These are phyloP conservation scores for Macroramphosus scolopax DNA, from an alignment of 2,797 vertebrate species.

Conservation along the genomic window DNA sequence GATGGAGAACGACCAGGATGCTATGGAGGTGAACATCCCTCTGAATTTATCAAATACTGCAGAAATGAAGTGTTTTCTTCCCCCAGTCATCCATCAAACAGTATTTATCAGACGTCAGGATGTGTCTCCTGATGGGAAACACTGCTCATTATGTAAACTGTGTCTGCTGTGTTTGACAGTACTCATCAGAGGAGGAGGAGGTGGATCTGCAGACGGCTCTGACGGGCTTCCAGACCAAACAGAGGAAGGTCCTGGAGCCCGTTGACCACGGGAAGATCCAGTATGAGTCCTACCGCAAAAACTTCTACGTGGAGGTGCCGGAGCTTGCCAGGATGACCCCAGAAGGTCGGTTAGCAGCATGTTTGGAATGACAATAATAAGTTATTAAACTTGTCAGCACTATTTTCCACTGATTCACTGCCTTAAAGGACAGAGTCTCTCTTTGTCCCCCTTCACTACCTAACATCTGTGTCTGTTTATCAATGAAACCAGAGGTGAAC, in stretches of 20 bases:
- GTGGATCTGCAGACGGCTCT: constrained; percentile 96
- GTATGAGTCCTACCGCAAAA: constrained; percentile 93
- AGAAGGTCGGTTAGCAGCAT: constrained; percentile 80
- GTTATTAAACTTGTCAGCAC: too few relatives aligned
- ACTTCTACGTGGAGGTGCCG: constrained; percentile 98
- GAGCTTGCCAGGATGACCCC: constrained; percentile 91
- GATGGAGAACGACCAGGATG: constrained; percentile 99
- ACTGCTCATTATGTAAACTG: background rate
- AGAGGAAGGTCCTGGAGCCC: constrained; percentile 94
- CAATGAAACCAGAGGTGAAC: constrained; percentile 82
- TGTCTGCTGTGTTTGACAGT: constrained; percentile 71
- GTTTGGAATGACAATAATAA: background rate
- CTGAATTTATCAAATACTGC: too few relatives aligned
- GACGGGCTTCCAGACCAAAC: constrained; percentile 97
- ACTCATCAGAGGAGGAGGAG: constrained; percentile 98
- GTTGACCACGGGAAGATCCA: constrained; percentile 98
- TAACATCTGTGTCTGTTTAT: constrained; percentile 1
- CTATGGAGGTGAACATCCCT: constrained; percentile 88
- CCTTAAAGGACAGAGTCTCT: too few relatives aligned
- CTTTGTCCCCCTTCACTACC: background rate
- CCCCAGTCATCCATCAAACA: background rate
- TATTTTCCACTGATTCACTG: too few relatives aligned
- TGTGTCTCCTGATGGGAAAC: background rate
- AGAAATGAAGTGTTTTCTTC: too few relatives aligned
- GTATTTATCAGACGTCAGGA: background rate